Evolutionary conservation across 2,797 vertebrate genomes (phyloP), one percentile per base, ranked within the genome.

Genomic region (Notolepis coatsorum): DNA sequence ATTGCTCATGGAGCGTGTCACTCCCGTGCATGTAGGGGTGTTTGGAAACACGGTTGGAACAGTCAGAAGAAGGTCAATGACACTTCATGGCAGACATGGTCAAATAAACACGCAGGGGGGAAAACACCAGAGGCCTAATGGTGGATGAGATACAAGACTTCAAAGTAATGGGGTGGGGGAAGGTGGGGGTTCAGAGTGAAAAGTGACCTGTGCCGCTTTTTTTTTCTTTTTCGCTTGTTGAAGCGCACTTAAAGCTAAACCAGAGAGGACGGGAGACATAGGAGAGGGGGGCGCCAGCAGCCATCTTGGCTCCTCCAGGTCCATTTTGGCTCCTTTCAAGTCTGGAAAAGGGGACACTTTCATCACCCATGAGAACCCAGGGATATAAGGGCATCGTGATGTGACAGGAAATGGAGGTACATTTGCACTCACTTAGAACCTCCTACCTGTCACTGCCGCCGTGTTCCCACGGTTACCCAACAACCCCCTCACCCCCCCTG

Each of bases 371-470:
- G 25, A 45, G 50, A 53, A 5, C 13, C n/a, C 13, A 23, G 25
- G 31, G 8, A 42, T 25, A 50, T 21, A 57, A 41, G 68, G 38
- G 30, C 30, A 20, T 53, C 48, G 49, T 0, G 55, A 64, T 13
- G 7, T 60, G 57, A 68, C 25, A 62, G 68, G 61, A 80, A 74
- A 70, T 12, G 33, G 38, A 18, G 28, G 12, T 69, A 28, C 5
- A 53, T 66, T 75, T 24, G 15, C 51, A 75, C 61, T 70, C 56
- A 61, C 60, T 70, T 63, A 62, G 54, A 64, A 43, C 42, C 43
- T 51, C 33, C 39, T 52, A 73, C 45, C 27, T 43, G 52, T 76
- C 68, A 58, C 38, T 25, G 24, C 60, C 25, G n/a, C 47, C 27
- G 23, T n/a, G 38, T 54, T 62, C 55, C 62, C 46, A 61, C 8